These are phyloP conservation scores for Sericinus montela DNA, from an alignment of 2,888 invertebrate genomes.

Conservation along the genomic window DNA sequence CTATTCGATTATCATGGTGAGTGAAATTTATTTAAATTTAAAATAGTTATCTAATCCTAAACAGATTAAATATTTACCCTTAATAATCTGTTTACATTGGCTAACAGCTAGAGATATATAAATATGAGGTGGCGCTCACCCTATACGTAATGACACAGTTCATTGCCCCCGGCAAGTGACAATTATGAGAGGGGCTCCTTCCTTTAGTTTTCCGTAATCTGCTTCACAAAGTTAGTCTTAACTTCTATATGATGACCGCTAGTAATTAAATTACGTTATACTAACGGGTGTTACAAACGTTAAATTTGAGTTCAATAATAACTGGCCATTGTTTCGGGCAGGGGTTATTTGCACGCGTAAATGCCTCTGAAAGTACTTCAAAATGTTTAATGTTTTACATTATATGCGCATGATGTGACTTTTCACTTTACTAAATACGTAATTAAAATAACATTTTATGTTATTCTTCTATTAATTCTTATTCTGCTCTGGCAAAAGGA, in stretches of 20 bases:
- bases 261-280: background rate
- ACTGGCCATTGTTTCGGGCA: conserved; percentile 6
- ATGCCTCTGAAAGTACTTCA: background rate
- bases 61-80: conserved; percentile 6
- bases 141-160: conserved; percentile 38
- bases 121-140: conserved; percentile 24
- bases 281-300: conserved; percentile 2
- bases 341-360: conserved; percentile 4
- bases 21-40: no score
- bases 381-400: no score
- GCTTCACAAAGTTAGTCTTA: conserved; percentile 21
- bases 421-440: no score
- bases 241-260: conserved; percentile 14
- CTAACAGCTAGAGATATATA: conserved; percentile 12
- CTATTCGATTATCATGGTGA: no score
- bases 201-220: conserved; percentile 25
- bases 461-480: no score
- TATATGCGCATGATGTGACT: no score
- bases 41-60: no score
- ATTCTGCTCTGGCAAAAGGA: no score
- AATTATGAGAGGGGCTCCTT: conserved; percentile 50
- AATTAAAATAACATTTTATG: no score
- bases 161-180: conserved; percentile 49
- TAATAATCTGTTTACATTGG: conserved; percentile 17
- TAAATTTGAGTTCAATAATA: background rate